Evolutionary conservation across 1,140 invertebrate species (phyloP).

Genomic region (Lepidostoma basale): DNA sequence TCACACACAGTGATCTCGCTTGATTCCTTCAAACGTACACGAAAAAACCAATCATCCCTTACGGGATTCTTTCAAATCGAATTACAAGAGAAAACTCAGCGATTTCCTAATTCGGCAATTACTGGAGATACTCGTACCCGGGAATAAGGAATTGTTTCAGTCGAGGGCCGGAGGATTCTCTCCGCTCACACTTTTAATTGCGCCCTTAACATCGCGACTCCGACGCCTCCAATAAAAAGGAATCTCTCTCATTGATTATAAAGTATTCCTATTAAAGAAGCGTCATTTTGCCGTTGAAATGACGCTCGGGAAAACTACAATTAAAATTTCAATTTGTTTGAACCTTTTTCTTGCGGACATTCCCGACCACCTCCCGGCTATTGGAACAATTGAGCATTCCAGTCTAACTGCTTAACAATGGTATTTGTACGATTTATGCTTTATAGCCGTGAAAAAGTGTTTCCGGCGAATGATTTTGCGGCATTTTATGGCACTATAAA

Average conservation of each 20-base stretch:
- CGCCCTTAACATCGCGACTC: slow-evolving; percentile 1
- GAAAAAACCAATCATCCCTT: slow-evolving; percentile 18
- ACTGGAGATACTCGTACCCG: slow-evolving; percentile 2
- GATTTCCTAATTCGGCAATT: slow-evolving; percentile 20
- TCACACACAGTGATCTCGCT: background rate
- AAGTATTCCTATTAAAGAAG: background rate
- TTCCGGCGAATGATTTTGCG: slow-evolving; percentile 13
- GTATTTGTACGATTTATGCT: background rate
- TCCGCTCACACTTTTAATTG: slow-evolving; percentile 22
- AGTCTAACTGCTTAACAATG: background rate
- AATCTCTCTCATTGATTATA: slow-evolving; percentile 18
- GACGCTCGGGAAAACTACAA: background rate
- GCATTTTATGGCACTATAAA: slow-evolving; percentile 23
- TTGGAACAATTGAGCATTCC: background rate
- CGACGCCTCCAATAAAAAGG: background rate
- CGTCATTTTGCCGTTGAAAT: too few relatives aligned
- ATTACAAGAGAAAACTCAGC: slow-evolving; percentile 22
- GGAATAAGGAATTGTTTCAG: slow-evolving; percentile 14
- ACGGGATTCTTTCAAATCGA: slow-evolving; percentile 3
- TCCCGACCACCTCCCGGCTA: background rate
- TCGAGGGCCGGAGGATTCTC: background rate
- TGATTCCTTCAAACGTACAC: background rate
- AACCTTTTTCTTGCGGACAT: background rate
- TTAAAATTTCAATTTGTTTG: background rate
- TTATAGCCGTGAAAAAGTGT: background rate